These are phyloP conservation scores for Drosophila pegasa DNA, from an alignment of 2,888 invertebrate species.

Conservation along the genomic window DNA sequence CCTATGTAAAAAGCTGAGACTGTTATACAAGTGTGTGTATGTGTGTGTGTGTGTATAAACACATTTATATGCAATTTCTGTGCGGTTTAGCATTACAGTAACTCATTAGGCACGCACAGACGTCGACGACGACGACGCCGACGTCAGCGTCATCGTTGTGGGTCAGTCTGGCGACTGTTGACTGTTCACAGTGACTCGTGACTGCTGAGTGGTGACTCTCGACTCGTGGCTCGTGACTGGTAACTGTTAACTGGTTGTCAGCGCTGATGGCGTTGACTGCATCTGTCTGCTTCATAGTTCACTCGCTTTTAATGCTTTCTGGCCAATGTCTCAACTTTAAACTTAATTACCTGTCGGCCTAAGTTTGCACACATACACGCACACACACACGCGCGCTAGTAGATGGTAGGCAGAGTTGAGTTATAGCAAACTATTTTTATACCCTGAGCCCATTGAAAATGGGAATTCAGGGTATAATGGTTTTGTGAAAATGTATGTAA, in stretches of 20 bases:
- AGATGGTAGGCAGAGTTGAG: conserved; percentile 43
- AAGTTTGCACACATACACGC: conserved; percentile 22
- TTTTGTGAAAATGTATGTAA: too few species aligned
- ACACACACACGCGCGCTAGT: background rate
- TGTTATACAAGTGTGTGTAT: conserved; percentile 11
- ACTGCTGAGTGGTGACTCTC: conserved; percentile 16
- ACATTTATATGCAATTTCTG: conserved; percentile 42
- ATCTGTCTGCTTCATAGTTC: conserved; percentile 47
- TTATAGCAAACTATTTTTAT: conserved; percentile 43
- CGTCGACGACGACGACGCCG: conserved; percentile 43
- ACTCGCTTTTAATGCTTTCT: conserved; percentile 40
- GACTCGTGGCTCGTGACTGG: conserved; percentile 3
- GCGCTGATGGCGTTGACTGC: conserved; percentile 31
- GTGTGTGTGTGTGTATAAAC: conserved; percentile 1
- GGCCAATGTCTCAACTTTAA: conserved; percentile 56
- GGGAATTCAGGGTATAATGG: too few species aligned
- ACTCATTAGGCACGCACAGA: conserved; percentile 79
- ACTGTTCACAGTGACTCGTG: conserved; percentile 20
- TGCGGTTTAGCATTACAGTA: conserved; percentile 68
- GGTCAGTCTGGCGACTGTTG: conserved; percentile 56
- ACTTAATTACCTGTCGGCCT: conserved; percentile 65
- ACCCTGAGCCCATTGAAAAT: too few species aligned
- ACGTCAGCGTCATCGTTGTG: conserved; percentile 56
- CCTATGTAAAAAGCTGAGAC: conserved; percentile 46
- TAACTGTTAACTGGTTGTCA: conserved; percentile 27